A percentile compares a stretch with the other conserved stretches of the same genome.
Evolutionary conservation across 2,797 vertebrate genomes (phyloP).

Genomic region (Centroberyx gerrardi): DNA sequence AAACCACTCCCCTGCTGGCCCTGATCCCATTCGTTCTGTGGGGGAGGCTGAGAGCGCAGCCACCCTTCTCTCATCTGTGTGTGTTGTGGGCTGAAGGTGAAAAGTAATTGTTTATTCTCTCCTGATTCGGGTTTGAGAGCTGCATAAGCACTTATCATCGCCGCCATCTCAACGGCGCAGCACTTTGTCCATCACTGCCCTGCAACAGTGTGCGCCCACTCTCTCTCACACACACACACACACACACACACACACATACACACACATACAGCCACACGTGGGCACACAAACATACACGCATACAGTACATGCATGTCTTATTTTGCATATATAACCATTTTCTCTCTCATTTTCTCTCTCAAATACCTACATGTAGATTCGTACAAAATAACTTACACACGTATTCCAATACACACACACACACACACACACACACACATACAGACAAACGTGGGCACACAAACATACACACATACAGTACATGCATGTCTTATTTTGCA

Average conservation of each 20-base stretch:
- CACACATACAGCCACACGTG: slow-evolving; percentile 28
- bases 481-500: too few relatives aligned
- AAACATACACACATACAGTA: slow-evolving; percentile 22
- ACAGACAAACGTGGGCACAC: slow-evolving; percentile 7
- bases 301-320: not conserved
- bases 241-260: not conserved
- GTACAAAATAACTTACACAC: not conserved
- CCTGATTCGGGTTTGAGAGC: slow-evolving; percentile 48
- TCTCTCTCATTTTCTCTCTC: not conserved
- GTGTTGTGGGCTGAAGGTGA: slow-evolving; percentile 63
- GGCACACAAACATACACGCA: slow-evolving; percentile 28
- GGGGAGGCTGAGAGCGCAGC: slow-evolving; percentile 2
- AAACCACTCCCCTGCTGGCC: slow-evolving; percentile 27
- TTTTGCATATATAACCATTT: too few relatives aligned
- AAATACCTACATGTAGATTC: not conserved
- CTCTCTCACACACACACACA: not conserved
- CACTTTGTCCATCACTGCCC: slow-evolving; percentile 52
- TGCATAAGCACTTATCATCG: slow-evolving; percentile 48
- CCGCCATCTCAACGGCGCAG: slow-evolving; percentile 23
- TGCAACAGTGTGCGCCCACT: not conserved
- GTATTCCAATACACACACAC: slow-evolving; percentile 11
- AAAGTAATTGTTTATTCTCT: slow-evolving; percentile 70
- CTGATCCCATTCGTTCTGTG: slow-evolving; percentile 20
- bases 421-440: slow-evolving; percentile 25
- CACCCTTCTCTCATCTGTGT: slow-evolving; percentile 36